Conservation (phyloP, 1,140 invertebrate species). For the Tachypleus tridentatus region DNA sequence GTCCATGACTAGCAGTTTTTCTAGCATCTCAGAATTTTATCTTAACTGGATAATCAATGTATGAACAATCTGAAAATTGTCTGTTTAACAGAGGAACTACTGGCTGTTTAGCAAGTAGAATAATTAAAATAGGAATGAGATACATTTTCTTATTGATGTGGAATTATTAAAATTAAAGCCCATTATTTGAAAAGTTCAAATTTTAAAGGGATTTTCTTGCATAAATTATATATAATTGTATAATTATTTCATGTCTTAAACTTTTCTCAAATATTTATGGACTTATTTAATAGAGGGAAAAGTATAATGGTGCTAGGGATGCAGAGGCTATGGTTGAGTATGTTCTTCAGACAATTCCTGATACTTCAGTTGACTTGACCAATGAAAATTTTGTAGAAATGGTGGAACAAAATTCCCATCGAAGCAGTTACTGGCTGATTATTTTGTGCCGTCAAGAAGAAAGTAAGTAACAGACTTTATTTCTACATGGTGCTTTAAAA, state of each 20-base stretch:
- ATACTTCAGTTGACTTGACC: constrained; percentile 29
- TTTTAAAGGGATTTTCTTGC: background rate
- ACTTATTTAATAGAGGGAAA: constrained; percentile 27
- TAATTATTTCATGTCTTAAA: too few species aligned
- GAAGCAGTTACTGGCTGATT: constrained; percentile 33
- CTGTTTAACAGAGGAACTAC: too few species aligned
- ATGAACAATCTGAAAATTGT: too few species aligned
- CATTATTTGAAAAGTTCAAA: background rate
- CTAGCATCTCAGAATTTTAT: background rate
- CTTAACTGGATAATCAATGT: background rate
- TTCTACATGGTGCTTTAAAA: background rate
- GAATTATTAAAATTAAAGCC: constrained; percentile 20
- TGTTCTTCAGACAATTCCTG: constrained; percentile 33
- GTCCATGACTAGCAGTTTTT: background rate
- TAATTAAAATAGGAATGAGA: too few species aligned
- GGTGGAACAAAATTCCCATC: constrained; percentile 13
- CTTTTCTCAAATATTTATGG: too few species aligned
- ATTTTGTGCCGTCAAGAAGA: constrained; percentile 37
- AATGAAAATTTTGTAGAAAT: constrained; percentile 26
- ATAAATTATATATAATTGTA: background rate
- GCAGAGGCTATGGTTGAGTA: constrained; percentile 33
- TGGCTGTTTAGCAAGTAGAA: too few species aligned
- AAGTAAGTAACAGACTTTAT: constrained; percentile 24
- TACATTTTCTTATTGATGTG: too few species aligned
- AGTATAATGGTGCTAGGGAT: constrained; percentile 34